phyloP scores from a whole-genome alignment of 2,797 vertebrate species.

The Hapalemur alaotrensis region DNA sequence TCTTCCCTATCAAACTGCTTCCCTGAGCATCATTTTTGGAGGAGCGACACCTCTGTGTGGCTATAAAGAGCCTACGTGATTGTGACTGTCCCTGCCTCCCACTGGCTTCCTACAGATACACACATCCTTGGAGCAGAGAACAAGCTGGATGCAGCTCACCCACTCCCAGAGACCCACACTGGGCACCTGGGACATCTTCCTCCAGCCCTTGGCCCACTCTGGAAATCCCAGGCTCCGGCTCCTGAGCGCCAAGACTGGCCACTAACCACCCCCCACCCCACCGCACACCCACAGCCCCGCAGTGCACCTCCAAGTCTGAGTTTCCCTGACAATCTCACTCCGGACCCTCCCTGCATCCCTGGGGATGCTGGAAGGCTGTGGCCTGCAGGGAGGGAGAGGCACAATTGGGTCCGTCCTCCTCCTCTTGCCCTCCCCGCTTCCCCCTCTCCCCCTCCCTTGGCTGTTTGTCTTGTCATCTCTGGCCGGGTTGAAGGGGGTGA shows the following conservation, averaged over 20 bases:
- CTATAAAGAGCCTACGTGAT: constrained; percentile 66
- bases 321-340: constrained; percentile 59
- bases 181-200: neutral
- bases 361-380: neutral
- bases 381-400: neutral
- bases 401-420: too few species aligned
- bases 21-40: constrained; percentile 65
- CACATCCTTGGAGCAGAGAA: neutral
- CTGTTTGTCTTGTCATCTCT: neutral
- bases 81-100: constrained; percentile 73
- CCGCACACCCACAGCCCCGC: neutral
- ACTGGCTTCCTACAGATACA: constrained; percentile 49
- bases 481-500: neutral
- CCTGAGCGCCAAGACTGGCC: neutral
- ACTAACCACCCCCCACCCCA: neutral
- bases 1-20: constrained; percentile 16
- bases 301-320: constrained; percentile 31
- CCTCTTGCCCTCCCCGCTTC: neutral
- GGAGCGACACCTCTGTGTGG: constrained; percentile 61
- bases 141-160: neutral
- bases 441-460: neutral
- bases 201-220: neutral
- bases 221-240: neutral
- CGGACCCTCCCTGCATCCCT: neutral
- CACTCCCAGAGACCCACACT: neutral